phyloP scores from a whole-genome alignment of 2,797 vertebrate genomes.

The Eidolon dupreanum region DNA sequence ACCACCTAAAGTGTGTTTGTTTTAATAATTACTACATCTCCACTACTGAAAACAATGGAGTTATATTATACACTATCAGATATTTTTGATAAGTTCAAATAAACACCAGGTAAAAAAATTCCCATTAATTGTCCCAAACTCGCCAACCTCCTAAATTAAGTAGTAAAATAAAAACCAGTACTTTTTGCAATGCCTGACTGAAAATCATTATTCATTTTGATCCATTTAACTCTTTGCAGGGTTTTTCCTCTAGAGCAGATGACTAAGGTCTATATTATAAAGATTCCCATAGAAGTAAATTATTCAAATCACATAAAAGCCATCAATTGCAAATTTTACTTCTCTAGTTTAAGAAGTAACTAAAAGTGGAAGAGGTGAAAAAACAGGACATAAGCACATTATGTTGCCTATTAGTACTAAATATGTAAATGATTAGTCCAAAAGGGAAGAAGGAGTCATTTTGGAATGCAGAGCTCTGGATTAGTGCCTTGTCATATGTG shows the following conservation, averaged over 20 bases:
- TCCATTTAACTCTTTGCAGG: background rate
- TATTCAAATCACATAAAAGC: background rate
- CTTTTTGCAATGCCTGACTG: constrained; percentile 23
- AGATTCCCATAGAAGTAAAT: constrained; percentile 29
- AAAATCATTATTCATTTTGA: constrained; percentile 45
- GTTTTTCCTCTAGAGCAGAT: background rate
- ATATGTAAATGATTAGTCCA: background rate
- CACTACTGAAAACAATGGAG: background rate
- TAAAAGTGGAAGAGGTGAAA: constrained; percentile 3
- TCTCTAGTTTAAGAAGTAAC: constrained; percentile 47
- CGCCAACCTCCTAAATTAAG: background rate
- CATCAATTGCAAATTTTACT: constrained; percentile 30
- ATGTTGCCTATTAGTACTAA: background rate
- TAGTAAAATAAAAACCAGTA: constrained; percentile 39
- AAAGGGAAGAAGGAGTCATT: background rate
- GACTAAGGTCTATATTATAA: background rate
- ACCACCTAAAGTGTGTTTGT: background rate
- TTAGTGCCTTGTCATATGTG: background rate
- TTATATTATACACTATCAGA: constrained; percentile 7
- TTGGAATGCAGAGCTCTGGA: background rate
- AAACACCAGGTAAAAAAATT: background rate
- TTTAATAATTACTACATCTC: constrained; percentile 21
- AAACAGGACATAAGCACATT: background rate
- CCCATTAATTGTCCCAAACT: background rate
- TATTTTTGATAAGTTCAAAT: constrained; percentile 36